Evolutionary conservation across 2,888 invertebrate species (phyloP).

Genomic region (Brenthis ino): DNA sequence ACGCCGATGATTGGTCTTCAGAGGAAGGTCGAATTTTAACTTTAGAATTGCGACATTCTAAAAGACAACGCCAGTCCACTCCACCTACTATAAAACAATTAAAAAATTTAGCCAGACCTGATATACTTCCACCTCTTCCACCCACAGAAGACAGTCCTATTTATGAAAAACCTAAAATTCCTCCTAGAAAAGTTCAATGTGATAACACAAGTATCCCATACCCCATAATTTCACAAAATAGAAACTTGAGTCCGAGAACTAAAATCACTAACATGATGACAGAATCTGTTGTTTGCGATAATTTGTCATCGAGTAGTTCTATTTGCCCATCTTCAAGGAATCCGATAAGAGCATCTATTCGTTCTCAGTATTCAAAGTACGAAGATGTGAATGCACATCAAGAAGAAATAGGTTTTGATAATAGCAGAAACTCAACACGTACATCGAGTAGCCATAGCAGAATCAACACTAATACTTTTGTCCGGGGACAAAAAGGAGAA

Average conservation of each 20-base stretch:
- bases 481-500: conserved; percentile 60
- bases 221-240: conserved; percentile 42
- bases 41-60: conserved; percentile 87
- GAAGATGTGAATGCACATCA: conserved; percentile 59
- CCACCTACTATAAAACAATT: conserved; percentile 74
- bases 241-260: conserved; percentile 81
- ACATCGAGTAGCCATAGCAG: conserved; percentile 46
- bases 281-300: conserved; percentile 13
- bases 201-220: conserved; percentile 10
- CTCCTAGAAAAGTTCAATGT: conserved; percentile 74
- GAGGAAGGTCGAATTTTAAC: conserved; percentile 86
- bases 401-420: conserved; percentile 41
- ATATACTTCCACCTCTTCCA: conserved; percentile 85
- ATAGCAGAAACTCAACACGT: conserved; percentile 54
- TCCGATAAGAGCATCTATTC: conserved; percentile 79
- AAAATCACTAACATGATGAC: conserved; percentile 18
- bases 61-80: conserved; percentile 85
- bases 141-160: conserved; percentile 78
- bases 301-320: conserved; percentile 47
- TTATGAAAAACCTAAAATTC: conserved; percentile 83
- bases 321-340: conserved; percentile 59
- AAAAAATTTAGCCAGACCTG: conserved; percentile 83
- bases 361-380: conserved; percentile 77
- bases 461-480: conserved; percentile 71
- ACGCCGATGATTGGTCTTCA: conserved; percentile 61